Base-by-base conservation (phyloP, 2,113 vertebrate species). In the Climacteris rufus region DNA sequence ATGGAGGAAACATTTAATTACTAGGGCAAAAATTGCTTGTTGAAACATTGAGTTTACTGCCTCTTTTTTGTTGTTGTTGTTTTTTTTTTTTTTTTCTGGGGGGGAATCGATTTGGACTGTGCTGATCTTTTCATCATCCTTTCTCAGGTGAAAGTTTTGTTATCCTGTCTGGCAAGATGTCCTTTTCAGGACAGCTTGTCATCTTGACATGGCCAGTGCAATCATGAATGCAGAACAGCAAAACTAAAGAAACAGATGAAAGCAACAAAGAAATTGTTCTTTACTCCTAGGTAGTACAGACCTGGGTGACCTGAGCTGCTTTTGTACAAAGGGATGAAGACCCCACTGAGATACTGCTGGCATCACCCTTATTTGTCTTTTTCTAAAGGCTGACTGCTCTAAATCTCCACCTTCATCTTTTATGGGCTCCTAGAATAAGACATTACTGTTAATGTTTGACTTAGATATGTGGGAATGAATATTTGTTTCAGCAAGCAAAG, bases 401-500 rank as follows among this genome's bases (percentile, higher is more conserved):
- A 45, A 71, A 86, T 68, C 64, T 88, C 42, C 65, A 89, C 28
- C 9, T 87, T 89, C 28, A 44, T 37, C 31, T 81, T 90, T 81
- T 74, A 35, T 2, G 35, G 44, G 40, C 49, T 92, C 76, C 50
- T 54, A 42, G 56, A 71, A 69, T 89, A 90, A 90, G 56, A 40
- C 72, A 57, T 90, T 92, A 53, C 76, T 78, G 88, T 94, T 93
- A 96, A 95, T 96, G 83, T 94, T 96, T 96, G 80, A 95, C 94
- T 89, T 49, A 68, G 52, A 23, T 64, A 61, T 81, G 94, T 96
- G 93, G 72, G 83, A 93, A 68, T 12, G 49, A 95, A 90, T 90
- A 87, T 92, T 96, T 94, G 66, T 92, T 93, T 83, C 81, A 78
- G 84, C 82, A 83, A 83, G 60, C 56, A 89, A 91, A 94, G 92